phyloP scores from a whole-genome alignment of 2,888 invertebrate genomes.

The Nomada ruficornis region DNA sequence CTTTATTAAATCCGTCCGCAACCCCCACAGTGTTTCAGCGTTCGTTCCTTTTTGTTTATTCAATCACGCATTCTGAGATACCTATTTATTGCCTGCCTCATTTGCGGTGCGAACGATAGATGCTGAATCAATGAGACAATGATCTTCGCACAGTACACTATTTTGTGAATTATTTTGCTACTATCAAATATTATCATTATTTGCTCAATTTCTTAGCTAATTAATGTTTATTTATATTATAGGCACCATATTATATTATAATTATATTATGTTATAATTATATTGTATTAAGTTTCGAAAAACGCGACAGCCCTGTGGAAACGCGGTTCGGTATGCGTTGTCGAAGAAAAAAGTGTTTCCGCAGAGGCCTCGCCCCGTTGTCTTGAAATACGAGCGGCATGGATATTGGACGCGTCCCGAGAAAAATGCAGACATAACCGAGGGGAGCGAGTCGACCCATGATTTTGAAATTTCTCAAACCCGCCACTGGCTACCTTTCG shows the following conservation, averaged over 20 bases:
- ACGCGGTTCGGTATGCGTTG: slow-evolving; percentile 4
- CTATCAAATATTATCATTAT: neutral
- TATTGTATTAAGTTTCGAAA: slow-evolving; percentile 5
- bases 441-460: neutral
- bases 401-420: slow-evolving; percentile 30
- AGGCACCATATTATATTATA: neutral
- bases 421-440: slow-evolving; percentile 25
- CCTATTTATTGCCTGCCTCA: too few species aligned
- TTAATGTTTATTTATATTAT: slow-evolving; percentile 68
- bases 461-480: slow-evolving; percentile 34
- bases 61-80: neutral
- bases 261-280: too few species aligned
- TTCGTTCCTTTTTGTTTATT: slow-evolving; percentile 6
- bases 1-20: slow-evolving; percentile 22
- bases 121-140: too few species aligned
- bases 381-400: slow-evolving; percentile 33
- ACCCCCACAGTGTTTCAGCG: neutral
- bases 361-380: neutral
- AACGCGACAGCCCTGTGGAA: slow-evolving; percentile 44
- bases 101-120: too few species aligned
- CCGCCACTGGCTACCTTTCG: slow-evolving; percentile 5
- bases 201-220: slow-evolving; percentile 55
- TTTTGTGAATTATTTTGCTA: too few species aligned
- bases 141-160: too few species aligned
- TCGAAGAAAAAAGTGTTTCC: slow-evolving; percentile 29